phyloP scores from a whole-genome alignment of 1,140 invertebrate species.

The Drosophila tropicalis region DNA sequence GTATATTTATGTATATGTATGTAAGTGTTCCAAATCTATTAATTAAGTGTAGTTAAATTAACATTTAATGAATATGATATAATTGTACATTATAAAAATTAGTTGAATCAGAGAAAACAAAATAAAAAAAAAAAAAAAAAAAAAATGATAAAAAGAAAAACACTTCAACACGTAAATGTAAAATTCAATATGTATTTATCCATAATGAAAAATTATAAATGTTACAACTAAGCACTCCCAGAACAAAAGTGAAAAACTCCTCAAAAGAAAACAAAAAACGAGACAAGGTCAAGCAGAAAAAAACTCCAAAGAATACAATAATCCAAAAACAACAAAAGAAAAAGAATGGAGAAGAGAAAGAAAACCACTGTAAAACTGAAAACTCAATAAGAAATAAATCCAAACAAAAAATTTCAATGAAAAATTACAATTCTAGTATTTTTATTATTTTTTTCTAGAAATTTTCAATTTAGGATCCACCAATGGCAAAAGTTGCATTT shows the following conservation, averaged over 20 bases:
- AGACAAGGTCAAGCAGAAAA: conserved; percentile 33
- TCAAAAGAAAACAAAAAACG: conserved; percentile 57
- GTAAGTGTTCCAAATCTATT: conserved; percentile 60
- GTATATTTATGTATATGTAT: conserved; percentile 63
- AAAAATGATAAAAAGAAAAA: conserved; percentile 19
- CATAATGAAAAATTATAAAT: conserved; percentile 64
- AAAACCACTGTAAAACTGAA: conserved; percentile 14
- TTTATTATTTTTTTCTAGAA: no score
- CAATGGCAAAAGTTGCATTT: no score
- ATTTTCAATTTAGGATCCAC: no score
- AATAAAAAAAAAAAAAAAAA: conserved; percentile 19
- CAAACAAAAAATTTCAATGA: conserved; percentile 67
- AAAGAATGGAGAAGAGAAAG: neutral
- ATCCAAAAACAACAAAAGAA: conserved; percentile 57
- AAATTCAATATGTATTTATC: conserved; percentile 28
- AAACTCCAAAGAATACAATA: conserved; percentile 59
- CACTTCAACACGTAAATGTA: conserved; percentile 34
- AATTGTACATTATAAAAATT: conserved; percentile 62
- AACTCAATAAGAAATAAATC: conserved; percentile 70
- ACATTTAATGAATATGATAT: conserved; percentile 52
- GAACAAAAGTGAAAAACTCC: conserved; percentile 28
- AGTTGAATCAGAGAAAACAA: conserved; percentile 33
- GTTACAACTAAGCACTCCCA: conserved; percentile 73
- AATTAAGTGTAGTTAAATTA: conserved; percentile 73
- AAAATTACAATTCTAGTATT: conserved; percentile 12